Percentiles rank a stretch among this genome's conserved stretches.
phyloP scores from a whole-genome alignment of 2,797 vertebrate species.

The Pseudocheirus occidentalis region DNA sequence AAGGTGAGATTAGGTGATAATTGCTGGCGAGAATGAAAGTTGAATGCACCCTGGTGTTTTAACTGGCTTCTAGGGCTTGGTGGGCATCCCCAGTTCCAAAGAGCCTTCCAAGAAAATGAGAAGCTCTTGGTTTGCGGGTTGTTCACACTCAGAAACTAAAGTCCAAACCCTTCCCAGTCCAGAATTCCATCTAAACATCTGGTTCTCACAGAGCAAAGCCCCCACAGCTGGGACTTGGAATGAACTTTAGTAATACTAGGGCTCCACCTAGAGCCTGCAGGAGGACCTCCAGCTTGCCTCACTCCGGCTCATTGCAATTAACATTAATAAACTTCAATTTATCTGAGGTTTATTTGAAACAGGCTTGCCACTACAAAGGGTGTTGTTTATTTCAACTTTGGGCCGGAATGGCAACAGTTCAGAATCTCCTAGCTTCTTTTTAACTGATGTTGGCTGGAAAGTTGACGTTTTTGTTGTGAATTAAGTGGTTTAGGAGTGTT shows the following conservation, averaged over 20 bases:
- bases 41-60: slow-evolving; percentile 14
- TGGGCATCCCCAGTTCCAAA: slow-evolving; percentile 8
- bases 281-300: slow-evolving; percentile 9
- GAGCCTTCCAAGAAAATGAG: neutral
- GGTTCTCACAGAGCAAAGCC: slow-evolving; percentile 22
- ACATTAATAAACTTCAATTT: slow-evolving; percentile 22
- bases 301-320: slow-evolving; percentile 28
- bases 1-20: slow-evolving; percentile 63
- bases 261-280: slow-evolving; percentile 85
- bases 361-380: slow-evolving; percentile 53
- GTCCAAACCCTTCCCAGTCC: slow-evolving; percentile 45
- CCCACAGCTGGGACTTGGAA: neutral
- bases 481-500: slow-evolving; percentile 13
- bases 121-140: slow-evolving; percentile 51
- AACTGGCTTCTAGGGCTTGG: slow-evolving; percentile 50
- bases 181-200: slow-evolving; percentile 55
- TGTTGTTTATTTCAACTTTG: slow-evolving; percentile 64
- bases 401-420: slow-evolving; percentile 67
- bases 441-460: slow-evolving; percentile 52
- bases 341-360: slow-evolving; percentile 31
- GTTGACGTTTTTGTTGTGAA: slow-evolving; percentile 69
- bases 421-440: slow-evolving; percentile 48
- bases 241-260: slow-evolving; percentile 78
- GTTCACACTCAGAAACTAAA: slow-evolving; percentile 74
- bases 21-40: slow-evolving; percentile 47